phyloP scores from a whole-genome alignment of 2,113 vertebrate species.

The Globicephala melas region DNA sequence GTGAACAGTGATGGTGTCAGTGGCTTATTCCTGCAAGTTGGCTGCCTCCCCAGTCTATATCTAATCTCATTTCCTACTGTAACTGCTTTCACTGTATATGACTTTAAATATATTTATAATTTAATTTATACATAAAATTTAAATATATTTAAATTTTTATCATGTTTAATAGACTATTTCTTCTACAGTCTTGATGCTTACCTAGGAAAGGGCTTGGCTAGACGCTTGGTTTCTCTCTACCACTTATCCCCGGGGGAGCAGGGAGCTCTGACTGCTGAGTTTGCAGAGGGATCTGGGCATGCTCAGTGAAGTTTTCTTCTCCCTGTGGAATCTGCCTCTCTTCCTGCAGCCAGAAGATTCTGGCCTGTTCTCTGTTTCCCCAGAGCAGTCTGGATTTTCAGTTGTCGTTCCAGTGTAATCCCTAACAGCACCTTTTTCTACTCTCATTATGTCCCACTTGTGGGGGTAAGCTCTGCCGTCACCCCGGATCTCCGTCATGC shows the following conservation, averaged over 20 bases:
- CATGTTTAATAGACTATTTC: not conserved
- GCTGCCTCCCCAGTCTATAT: accelerated
- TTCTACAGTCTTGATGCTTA: too few species aligned
- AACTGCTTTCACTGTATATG: not conserved
- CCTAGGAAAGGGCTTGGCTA: too few species aligned
- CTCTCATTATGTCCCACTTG: accelerated
- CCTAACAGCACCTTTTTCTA: accelerated
- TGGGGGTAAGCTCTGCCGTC: accelerated
- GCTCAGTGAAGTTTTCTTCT: accelerated
- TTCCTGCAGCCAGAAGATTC: not conserved
- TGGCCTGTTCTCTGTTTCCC: not conserved
- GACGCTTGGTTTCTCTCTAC: accelerated
- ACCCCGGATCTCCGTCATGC: accelerated
- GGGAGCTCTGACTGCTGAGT: accelerated
- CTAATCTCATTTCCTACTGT: not conserved
- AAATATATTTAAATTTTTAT: not conserved
- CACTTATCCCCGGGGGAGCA: accelerated
- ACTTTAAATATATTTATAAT: not conserved
- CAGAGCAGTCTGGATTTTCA: accelerated
- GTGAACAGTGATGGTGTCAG: accelerated
- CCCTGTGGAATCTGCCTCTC: not conserved
- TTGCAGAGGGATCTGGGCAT: too few species aligned
- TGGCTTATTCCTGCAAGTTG: not conserved
- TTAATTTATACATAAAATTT: too few species aligned
- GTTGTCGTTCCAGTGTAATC: not conserved